phyloP scores from a whole-genome alignment of 1,140 invertebrate genomes.

The Teleopsis dalmanni region DNA sequence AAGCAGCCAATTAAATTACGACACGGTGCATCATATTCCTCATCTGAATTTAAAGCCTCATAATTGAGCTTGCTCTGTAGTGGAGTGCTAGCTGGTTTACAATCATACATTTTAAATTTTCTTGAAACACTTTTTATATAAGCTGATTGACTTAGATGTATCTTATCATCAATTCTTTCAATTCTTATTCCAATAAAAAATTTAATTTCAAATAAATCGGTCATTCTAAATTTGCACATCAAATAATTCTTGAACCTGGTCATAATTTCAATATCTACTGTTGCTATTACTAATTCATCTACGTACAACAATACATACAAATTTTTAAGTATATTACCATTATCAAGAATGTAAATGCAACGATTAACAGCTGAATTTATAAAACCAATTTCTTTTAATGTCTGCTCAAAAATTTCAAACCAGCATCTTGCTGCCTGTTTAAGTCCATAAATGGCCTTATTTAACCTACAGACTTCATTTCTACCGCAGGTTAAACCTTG shows the following conservation, averaged over 20 bases:
- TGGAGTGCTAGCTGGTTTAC: slow-evolving; percentile 20
- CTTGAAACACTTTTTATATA: slow-evolving; percentile 18
- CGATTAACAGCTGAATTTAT: slow-evolving; percentile 16
- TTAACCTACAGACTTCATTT: neutral
- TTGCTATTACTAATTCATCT: slow-evolving; percentile 22
- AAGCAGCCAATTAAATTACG: slow-evolving; percentile 30
- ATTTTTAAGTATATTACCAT: slow-evolving; percentile 11
- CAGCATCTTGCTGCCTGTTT: neutral
- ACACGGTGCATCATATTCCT: slow-evolving; percentile 23
- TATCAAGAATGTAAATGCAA: slow-evolving; percentile 22
- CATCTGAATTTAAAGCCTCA: slow-evolving; percentile 19
- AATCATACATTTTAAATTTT: slow-evolving; percentile 29
- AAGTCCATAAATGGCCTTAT: neutral
- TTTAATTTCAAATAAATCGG: slow-evolving; percentile 9
- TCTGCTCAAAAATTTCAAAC: slow-evolving; percentile 8
- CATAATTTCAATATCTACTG: slow-evolving; percentile 17
- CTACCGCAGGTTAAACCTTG: neutral
- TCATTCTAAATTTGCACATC: slow-evolving; percentile 21
- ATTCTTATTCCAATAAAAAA: slow-evolving; percentile 20
- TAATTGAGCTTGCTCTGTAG: slow-evolving; percentile 21
- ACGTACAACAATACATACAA: slow-evolving; percentile 24
- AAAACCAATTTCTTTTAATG: slow-evolving; percentile 8
- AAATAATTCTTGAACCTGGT: slow-evolving; percentile 21
- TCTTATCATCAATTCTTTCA: slow-evolving; percentile 11
- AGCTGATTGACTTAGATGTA: slow-evolving; percentile 16